Conservation (phyloP, 2,888 invertebrate genomes). For the Thumatha senex region DNA sequence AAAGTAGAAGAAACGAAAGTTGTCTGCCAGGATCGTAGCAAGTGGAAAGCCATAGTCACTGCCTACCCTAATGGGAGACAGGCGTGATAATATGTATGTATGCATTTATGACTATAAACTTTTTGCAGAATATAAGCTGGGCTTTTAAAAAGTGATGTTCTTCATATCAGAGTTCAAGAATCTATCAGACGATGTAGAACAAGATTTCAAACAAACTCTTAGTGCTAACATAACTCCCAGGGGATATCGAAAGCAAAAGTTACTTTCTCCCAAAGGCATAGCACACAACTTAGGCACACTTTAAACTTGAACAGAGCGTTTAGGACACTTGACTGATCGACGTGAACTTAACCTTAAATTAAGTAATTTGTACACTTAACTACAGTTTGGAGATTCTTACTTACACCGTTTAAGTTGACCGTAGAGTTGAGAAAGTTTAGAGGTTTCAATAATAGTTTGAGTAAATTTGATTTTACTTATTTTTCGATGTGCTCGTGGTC, state of each 20-base stretch:
- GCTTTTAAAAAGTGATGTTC: too few relatives aligned
- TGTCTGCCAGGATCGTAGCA: too few relatives aligned
- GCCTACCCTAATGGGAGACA: too few relatives aligned
- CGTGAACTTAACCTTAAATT: constrained; percentile 78
- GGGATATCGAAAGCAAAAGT: constrained; percentile 16
- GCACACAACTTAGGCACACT: constrained; percentile 32
- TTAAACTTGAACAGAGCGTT: constrained; percentile 39
- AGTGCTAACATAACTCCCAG: not conserved
- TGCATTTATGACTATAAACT: too few relatives aligned
- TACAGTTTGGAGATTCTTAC: constrained; percentile 81
- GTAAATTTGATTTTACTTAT: not conserved
- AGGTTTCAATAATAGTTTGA: not conserved
- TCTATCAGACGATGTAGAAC: too few relatives aligned
- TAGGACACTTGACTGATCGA: constrained; percentile 73
- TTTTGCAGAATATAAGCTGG: too few relatives aligned
- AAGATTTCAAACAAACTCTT: too few relatives aligned
- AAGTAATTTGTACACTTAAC: constrained; percentile 83
- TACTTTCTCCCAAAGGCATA: constrained; percentile 16
- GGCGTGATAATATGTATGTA: too few relatives aligned
- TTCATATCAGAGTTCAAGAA: too few relatives aligned
- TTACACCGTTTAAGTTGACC: constrained; percentile 59
- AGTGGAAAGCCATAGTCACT: too few relatives aligned
- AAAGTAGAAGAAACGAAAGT: too few relatives aligned
- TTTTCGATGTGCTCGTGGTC: too few relatives aligned
- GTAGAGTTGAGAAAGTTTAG: constrained; percentile 49